phyloP scores from a whole-genome alignment of 1,140 invertebrate species.

The Leptinotarsa defecta region DNA sequence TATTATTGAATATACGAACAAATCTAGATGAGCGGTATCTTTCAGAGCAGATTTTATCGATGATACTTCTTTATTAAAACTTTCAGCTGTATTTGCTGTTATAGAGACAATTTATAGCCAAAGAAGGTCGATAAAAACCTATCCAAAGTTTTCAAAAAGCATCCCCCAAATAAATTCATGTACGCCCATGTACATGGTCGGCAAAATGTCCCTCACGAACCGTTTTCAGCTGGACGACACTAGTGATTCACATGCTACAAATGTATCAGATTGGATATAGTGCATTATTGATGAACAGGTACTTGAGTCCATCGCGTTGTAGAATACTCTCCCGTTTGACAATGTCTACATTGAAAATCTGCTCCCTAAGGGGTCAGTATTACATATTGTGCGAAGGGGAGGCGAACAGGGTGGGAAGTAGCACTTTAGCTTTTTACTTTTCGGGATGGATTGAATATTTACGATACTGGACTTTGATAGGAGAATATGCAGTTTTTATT shows the following conservation, averaged over 20 bases:
- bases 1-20: no score
- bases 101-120: no score
- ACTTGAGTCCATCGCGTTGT: constrained; percentile 42
- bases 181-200: not conserved
- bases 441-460: no score
- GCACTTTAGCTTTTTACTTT: constrained; percentile 3
- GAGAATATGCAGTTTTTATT: no score
- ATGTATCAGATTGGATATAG: constrained; percentile 51
- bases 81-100: no score
- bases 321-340: constrained; percentile 12
- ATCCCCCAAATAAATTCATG: not conserved
- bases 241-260: constrained; percentile 51
- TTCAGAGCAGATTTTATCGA: no score
- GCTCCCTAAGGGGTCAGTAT: constrained; percentile 17
- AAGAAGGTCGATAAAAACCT: not conserved
- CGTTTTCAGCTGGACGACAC: constrained; percentile 15
- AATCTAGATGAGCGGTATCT: no score
- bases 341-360: constrained; percentile 8
- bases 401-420: not conserved
- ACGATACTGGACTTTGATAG: no score
- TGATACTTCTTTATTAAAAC: no score
- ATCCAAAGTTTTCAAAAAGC: not conserved
- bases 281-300: constrained; percentile 56
- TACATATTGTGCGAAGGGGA: not conserved
- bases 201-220: not conserved